Conservation (phyloP, 1,140 invertebrate genomes). For the Diorhabda sublineata region DNA sequence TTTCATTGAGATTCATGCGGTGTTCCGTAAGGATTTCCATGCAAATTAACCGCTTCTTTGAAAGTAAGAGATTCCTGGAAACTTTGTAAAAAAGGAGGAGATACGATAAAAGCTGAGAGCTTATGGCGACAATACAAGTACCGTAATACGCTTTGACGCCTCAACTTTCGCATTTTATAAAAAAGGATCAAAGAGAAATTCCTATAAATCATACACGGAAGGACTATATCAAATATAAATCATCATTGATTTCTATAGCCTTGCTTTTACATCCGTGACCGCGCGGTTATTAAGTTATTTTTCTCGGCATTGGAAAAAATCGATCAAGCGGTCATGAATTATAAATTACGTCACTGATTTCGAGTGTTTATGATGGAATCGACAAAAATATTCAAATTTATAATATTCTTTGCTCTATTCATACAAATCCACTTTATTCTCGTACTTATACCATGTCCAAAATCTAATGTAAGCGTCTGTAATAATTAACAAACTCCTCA, state of each 20-base stretch:
- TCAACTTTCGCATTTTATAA: background rate
- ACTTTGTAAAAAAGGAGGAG: background rate
- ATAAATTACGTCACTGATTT: background rate
- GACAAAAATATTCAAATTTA: no score
- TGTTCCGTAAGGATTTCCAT: background rate
- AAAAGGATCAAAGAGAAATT: background rate
- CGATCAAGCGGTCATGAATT: background rate
- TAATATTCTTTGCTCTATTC: no score
- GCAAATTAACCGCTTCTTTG: background rate
- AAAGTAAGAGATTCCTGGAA: background rate
- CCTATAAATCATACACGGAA: slow-evolving; percentile 2
- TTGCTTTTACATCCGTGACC: background rate
- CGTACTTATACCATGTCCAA: no score
- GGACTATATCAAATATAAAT: slow-evolving; percentile 3
- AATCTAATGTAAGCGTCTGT: no score
- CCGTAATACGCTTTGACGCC: background rate
- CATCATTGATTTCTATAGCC: slow-evolving; percentile 2
- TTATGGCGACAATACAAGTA: slow-evolving; percentile 2
- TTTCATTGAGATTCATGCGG: background rate
- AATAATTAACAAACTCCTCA: no score
- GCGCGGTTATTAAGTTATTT: background rate
- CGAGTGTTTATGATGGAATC: no score
- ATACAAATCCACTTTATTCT: no score
- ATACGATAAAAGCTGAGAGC: background rate
- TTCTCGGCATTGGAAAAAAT: background rate